phyloP scores from a whole-genome alignment of 2,888 invertebrate species.

The Caenorhabditis auriculariae region DNA sequence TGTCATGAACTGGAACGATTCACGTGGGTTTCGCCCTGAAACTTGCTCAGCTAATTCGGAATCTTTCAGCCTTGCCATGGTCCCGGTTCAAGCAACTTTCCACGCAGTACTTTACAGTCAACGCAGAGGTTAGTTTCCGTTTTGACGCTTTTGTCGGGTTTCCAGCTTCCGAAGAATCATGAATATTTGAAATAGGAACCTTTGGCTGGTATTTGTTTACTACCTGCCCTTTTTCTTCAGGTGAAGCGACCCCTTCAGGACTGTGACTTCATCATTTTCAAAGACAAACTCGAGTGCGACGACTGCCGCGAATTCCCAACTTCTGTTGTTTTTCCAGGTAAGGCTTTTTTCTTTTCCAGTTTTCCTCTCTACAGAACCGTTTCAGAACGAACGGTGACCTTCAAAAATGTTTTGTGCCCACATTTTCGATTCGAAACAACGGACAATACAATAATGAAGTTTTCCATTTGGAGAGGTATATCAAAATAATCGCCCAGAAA shows the following conservation, averaged over 20 bases:
- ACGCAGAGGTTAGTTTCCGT: slow-evolving; percentile 44
- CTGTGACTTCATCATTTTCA: slow-evolving; percentile 50
- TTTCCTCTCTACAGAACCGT: slow-evolving; percentile 1
- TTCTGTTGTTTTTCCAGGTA: no score
- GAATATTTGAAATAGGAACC: no score
- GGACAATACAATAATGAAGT: slow-evolving; percentile 38
- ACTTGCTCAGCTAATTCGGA: background rate
- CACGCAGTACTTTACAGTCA: slow-evolving; percentile 47
- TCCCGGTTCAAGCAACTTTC: slow-evolving; percentile 52
- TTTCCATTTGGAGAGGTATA: slow-evolving; percentile 59
- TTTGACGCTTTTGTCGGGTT: background rate
- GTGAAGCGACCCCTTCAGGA: slow-evolving; percentile 44
- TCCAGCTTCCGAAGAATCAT: no score
- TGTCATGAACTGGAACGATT: slow-evolving; percentile 48
- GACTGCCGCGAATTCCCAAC: slow-evolving; percentile 42
- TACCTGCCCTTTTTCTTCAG: no score
- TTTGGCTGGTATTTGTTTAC: no score
- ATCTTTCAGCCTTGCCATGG: slow-evolving; percentile 51
- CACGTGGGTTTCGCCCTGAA: slow-evolving; percentile 20
- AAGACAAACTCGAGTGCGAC: slow-evolving; percentile 56
- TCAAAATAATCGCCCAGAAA: no score
- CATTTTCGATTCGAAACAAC: slow-evolving; percentile 55
- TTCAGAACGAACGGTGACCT: slow-evolving; percentile 35
- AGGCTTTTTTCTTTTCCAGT: background rate
- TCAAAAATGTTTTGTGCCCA: slow-evolving; percentile 61